Evolutionary conservation across 2,113 vertebrate species (phyloP), one percentile per base, ranked within the genome.

Genomic region (Lamprologus sp.): DNA sequence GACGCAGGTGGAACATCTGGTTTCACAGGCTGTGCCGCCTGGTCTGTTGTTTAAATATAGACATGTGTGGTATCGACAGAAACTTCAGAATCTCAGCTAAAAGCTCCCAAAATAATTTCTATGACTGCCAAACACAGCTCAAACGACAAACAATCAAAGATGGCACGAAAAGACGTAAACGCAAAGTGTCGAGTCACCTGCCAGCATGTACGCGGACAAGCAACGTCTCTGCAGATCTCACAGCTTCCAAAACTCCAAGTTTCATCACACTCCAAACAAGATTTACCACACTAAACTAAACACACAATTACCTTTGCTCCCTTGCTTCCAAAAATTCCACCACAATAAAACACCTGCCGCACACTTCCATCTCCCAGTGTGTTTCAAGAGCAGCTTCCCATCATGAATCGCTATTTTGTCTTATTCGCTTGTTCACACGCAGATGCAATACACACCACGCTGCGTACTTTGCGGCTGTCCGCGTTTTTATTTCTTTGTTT

Each of bases 351-450:
- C 28, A 0, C 58, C 15, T 19, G 58, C 58, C 31, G 2, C 31
- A 35, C 58, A 63, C 58, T 63, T 63, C 58, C 58, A 35, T 63
- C 28, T 63, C 31, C 31, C 58, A 1, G 28, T 35, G 9, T 19
- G 28, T 9, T 63, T 35, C 58, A 3, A 63, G 31, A 35, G 4
- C 58, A 63, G 58, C 31, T 63, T 35, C 9, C 60, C 31, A 3
- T 65, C 56, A 58, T 31, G 26, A 31, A 9, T 58, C 17, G 1
- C 17, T n/a, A 35, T 65, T 65, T 65, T 65, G 17, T 65, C 58
- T 35, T 63, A 12, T n/a, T 63, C 31, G 0, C 58, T 63, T 35
- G 6, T 65, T 35, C 0, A 35, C 60, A 35, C 60, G 0, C 31
- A 63, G 58, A 35, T 63, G 58, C 31, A 63, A 7, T 35, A 35